Base-by-base conservation (phyloP, 2,888 invertebrate species). In the Beris morrisii region DNA sequence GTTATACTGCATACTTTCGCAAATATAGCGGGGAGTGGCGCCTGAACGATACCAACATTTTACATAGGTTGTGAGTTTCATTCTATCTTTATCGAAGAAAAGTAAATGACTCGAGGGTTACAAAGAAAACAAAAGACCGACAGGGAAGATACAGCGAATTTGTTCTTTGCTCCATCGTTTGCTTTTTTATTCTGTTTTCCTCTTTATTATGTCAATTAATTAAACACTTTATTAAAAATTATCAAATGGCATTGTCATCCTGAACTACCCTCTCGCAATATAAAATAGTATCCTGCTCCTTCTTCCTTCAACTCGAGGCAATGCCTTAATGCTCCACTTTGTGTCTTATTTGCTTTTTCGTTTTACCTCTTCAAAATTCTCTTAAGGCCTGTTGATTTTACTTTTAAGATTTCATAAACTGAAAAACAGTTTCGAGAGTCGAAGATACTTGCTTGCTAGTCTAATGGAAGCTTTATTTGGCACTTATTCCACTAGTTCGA, bases 151-250 rank as follows among this genome's bases (percentile, higher is more conserved):
- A 59, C 38, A 54, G 45, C 54, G 46, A 66, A 61, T 55, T 61
- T 50, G 45, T 46, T 55, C 54, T 53, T 57, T 45, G 22, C 43
- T 6, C 15, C 28, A n/a, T 57, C 45, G n/a, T 57, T 55, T 65
- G 38, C 38, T 38, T 22, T 22, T 22, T 2, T 54, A 54, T 54
- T 65, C 38, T 52, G 57, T 12, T 53, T 54, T 28, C 15, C 32
- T 28, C 56, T 46, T 59, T 66, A 58, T 66, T 66, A 53, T 58
- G 53, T 46, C 65, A 66, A 66, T 57, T 66, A 66, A 66, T 66
- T 66, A 66, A 66, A 58, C 65, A 66, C 65, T 66, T 66, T 66
- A 58, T 66, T 59, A 66, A 66, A 66, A 66, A 59, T 66, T 65
- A 59, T 66, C 65, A 66, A 66, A 66, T 48, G 48, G 7, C 55